Percentiles rank a stretch among this genome's conserved stretches.
Evolutionary conservation across 2,113 vertebrate genomes (phyloP).

Genomic region (Guaruba guarouba): DNA sequence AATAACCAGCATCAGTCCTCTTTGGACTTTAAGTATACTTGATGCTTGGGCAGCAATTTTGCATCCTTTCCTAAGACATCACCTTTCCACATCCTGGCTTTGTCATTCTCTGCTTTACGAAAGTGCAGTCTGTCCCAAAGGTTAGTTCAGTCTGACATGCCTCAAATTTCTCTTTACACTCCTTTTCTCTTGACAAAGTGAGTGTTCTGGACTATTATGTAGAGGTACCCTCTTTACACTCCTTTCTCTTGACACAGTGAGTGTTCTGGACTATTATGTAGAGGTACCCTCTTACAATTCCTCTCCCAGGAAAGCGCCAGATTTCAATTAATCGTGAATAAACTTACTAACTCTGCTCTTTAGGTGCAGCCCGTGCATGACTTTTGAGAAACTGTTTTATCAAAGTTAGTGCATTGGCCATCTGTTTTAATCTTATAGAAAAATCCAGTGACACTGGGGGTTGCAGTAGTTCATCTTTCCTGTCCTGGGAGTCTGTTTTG

Average conservation of each 20-base stretch:
- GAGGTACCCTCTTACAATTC: not conserved
- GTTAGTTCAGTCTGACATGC: not conserved
- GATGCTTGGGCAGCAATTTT: not conserved
- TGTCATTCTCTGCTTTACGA: not conserved
- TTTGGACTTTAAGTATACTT: not conserved
- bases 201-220: not conserved
- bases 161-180: not conserved
- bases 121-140: not conserved
- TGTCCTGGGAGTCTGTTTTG: not conserved
- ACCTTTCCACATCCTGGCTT: not conserved
- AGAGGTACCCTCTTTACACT: not conserved
- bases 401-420: not conserved
- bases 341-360: not conserved
- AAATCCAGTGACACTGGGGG: not conserved
- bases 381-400: not conserved
- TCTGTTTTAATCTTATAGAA: not conserved
- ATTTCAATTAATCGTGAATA: not conserved
- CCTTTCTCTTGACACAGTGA: not conserved
- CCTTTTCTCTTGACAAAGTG: not conserved
- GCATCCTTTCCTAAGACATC: not conserved
- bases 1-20: not conserved
- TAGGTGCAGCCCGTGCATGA: not conserved
- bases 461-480: not conserved
- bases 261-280: not conserved
- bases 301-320: not conserved